Conservation (phyloP, 2,888 invertebrate species). For the Polylopha cassiicola region DNA sequence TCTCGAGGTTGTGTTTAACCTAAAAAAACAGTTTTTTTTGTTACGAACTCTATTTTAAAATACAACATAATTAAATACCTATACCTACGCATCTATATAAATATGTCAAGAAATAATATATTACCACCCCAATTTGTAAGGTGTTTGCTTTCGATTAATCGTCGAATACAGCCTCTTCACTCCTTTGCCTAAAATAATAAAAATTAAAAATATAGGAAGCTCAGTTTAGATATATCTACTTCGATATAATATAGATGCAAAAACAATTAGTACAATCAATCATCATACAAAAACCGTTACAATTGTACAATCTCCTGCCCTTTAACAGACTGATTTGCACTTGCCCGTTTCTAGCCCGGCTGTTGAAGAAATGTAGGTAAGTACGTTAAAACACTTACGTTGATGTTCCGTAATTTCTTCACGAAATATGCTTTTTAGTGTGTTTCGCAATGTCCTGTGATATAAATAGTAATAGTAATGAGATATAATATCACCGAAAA, state of each 20-base stretch:
- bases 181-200: constrained; percentile 39
- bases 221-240: too few relatives aligned
- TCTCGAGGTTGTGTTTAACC: too few relatives aligned
- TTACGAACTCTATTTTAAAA: constrained; percentile 27
- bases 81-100: constrained; percentile 7
- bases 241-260: too few relatives aligned
- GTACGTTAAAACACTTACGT: constrained; percentile 42
- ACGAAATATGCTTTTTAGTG: constrained; percentile 37
- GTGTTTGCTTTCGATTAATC: constrained; percentile 42
- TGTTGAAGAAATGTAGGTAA: too few relatives aligned
- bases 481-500: background rate
- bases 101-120: background rate
- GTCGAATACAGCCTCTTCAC: constrained; percentile 48
- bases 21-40: too few relatives aligned
- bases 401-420: constrained; percentile 48
- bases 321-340: too few relatives aligned
- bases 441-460: constrained; percentile 34
- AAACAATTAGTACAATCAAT: too few relatives aligned
- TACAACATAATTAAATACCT: constrained; percentile 24
- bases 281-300: too few relatives aligned
- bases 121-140: constrained; percentile 57
- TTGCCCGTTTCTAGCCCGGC: too few relatives aligned
- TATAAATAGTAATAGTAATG: background rate
- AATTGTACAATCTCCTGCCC: too few relatives aligned
- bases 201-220: background rate